Evolutionary conservation across 2,797 vertebrate species (phyloP).

Genomic region (Chelmon rostratus): DNA sequence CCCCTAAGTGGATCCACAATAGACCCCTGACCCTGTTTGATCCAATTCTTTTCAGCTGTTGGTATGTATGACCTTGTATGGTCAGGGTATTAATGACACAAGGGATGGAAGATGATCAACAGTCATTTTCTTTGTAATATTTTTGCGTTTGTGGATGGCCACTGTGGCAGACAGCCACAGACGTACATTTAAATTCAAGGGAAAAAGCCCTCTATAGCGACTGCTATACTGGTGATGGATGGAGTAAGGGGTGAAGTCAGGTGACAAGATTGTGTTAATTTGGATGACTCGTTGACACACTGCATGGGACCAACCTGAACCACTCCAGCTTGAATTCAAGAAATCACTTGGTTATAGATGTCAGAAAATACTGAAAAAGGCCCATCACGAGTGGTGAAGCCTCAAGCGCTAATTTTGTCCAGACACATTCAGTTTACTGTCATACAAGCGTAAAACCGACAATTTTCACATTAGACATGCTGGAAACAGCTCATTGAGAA

Average conservation of each 20-base stretch:
- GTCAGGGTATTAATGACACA: background rate
- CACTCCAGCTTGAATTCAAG: background rate
- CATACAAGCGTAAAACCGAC: background rate
- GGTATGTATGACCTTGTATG: background rate
- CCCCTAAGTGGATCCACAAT: constrained; percentile 11
- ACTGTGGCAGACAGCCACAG: background rate
- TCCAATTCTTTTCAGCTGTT: constrained; percentile 2
- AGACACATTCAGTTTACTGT: background rate
- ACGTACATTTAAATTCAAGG: no score
- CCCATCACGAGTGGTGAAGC: no score
- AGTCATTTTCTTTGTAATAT: no score
- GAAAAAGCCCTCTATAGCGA: no score
- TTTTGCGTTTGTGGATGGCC: background rate
- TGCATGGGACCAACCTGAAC: background rate
- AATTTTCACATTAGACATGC: background rate
- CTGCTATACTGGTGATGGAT: no score
- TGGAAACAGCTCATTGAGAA: background rate
- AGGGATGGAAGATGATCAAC: background rate
- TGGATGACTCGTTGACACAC: no score
- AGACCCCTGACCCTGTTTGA: constrained; percentile 18
- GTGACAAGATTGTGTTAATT: background rate
- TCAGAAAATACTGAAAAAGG: no score
- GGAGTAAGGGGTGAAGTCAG: no score
- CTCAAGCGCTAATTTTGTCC: background rate
- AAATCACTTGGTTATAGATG: background rate